Percentiles rank a stretch among this genome's conserved stretches.
Conservation (phyloP, 2,888 invertebrate genomes). For the Candidula unifasciata region DNA sequence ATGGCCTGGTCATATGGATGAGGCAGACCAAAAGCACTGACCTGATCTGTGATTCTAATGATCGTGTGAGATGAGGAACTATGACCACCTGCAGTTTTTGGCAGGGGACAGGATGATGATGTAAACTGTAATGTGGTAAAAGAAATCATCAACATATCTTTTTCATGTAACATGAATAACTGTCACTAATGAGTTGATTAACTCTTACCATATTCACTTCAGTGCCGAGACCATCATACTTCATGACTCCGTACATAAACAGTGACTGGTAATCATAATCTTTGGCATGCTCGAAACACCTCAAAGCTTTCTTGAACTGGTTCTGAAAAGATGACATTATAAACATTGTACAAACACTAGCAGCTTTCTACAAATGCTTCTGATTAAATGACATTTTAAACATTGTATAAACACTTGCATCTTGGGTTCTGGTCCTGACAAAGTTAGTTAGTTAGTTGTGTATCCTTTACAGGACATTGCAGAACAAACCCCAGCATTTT, state of each 20-base stretch:
- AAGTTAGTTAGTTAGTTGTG: no score
- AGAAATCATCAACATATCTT: neutral
- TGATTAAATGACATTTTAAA: conserved; percentile 52
- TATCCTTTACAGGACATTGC: no score
- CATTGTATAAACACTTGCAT: no score
- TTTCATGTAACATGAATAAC: neutral
- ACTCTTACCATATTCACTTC: conserved; percentile 67
- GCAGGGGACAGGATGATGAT: no score
- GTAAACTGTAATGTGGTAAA: neutral
- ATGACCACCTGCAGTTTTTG: no score
- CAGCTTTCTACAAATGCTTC: conserved; percentile 74
- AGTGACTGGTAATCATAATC: conserved; percentile 75
- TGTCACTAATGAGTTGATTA: neutral
- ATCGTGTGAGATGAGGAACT: no score
- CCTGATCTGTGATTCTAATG: no score
- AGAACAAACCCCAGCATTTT: no score
- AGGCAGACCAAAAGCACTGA: no score
- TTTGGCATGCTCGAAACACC: conserved; percentile 74
- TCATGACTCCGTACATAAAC: conserved; percentile 76
- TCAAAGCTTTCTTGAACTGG: conserved; percentile 71
- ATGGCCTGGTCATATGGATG: no score
- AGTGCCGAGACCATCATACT: conserved; percentile 76
- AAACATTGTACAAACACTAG: no score
- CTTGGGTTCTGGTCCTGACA: no score
- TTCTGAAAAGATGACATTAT: conserved; percentile 60